These are phyloP conservation scores for Bathybates hornii DNA, from an alignment of 2,113 vertebrate genomes.

Conservation along the genomic window DNA sequence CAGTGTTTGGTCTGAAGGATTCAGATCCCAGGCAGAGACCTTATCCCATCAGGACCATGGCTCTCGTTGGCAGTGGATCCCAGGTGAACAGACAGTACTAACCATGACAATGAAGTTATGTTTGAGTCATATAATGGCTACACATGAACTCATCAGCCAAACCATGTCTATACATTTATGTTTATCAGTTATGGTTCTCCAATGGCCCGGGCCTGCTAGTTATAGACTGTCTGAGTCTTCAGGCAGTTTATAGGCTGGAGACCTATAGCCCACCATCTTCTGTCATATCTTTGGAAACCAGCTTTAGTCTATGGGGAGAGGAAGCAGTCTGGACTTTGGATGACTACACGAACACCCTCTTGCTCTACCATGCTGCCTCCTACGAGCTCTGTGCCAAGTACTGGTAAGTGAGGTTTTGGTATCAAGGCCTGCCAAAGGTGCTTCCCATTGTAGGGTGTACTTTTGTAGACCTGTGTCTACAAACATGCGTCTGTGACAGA, in stretches of 20 bases:
- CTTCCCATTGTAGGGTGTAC: neutral
- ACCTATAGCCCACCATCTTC: conserved; percentile 75
- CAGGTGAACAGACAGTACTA: conserved; percentile 43
- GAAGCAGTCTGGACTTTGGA: conserved; percentile 92
- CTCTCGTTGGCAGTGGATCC: conserved; percentile 74
- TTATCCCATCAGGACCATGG: conserved; percentile 82
- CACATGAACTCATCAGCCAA: neutral
- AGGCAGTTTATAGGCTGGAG: conserved; percentile 80
- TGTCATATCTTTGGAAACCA: conserved; percentile 73
- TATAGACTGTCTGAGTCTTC: conserved; percentile 73
- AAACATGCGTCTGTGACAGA: neutral
- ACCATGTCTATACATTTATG: neutral
- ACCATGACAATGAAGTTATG: neutral
- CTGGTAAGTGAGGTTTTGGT: conserved; percentile 49
- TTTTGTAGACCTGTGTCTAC: neutral
- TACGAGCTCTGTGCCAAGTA: conserved; percentile 88
- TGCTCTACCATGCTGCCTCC: conserved; percentile 80
- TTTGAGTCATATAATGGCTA: neutral
- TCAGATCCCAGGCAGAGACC: conserved; percentile 84
- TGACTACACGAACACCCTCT: conserved; percentile 76
- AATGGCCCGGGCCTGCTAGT: conserved; percentile 88
- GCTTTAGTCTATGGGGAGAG: conserved; percentile 78
- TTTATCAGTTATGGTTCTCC: conserved; percentile 87
- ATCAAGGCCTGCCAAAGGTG: neutral
- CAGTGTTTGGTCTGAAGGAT: conserved; percentile 78